phyloP scores from a whole-genome alignment of 2,888 invertebrate species.

The Cyaniris semiargus region DNA sequence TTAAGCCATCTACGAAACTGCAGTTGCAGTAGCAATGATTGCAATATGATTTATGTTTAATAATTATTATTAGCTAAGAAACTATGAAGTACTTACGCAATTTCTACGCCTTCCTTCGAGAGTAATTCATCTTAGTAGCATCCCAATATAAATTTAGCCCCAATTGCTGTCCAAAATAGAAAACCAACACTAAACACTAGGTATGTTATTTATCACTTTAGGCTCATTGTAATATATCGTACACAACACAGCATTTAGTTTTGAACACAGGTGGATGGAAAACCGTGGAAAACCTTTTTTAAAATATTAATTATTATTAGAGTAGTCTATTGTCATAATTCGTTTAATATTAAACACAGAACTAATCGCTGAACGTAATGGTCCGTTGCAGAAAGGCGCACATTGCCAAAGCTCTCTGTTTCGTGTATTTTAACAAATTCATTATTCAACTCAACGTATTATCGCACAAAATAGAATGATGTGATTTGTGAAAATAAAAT shows the following conservation, averaged over 20 bases:
- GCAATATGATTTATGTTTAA: background rate
- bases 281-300: constrained; percentile 53
- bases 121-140: constrained; percentile 64
- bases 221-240: constrained; percentile 50
- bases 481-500: constrained; percentile 65
- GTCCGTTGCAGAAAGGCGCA: constrained; percentile 53
- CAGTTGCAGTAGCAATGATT: background rate
- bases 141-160: constrained; percentile 62
- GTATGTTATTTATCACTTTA: constrained; percentile 57
- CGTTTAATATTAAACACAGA: constrained; percentile 47
- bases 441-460: constrained; percentile 65
- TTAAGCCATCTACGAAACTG: background rate
- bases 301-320: constrained; percentile 49
- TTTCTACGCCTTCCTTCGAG: constrained; percentile 55
- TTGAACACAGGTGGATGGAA: constrained; percentile 47
- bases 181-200: constrained; percentile 55
- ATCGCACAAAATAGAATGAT: constrained; percentile 74
- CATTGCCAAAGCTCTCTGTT: constrained; percentile 61
- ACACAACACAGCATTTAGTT: constrained; percentile 35
- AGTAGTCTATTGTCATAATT: constrained; percentile 48
- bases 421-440: constrained; percentile 63
- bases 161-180: constrained; percentile 71
- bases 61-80: constrained; percentile 30
- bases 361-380: constrained; percentile 55
- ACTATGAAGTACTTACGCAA: constrained; percentile 68